A percentile compares a stretch with the other conserved stretches of the same genome.
Conservation (phyloP, 2,888 invertebrate species). For the Rhamphomyia laevipes region DNA sequence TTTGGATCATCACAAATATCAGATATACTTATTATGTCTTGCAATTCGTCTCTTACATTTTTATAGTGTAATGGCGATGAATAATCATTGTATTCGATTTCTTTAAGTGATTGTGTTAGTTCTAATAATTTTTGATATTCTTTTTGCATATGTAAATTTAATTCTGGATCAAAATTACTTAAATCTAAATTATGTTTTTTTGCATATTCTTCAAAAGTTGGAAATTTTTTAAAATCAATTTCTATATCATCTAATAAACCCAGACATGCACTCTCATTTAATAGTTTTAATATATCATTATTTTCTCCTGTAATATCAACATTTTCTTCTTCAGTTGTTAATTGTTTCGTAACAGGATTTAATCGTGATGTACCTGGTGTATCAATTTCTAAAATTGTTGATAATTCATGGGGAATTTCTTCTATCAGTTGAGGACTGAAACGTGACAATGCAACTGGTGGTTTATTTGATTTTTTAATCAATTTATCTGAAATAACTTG, state of each 20-base stretch:
- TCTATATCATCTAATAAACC: neutral
- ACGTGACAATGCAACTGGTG: slow-evolving; percentile 27
- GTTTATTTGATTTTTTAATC: slow-evolving; percentile 22
- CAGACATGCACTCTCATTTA: slow-evolving; percentile 1
- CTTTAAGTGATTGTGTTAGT: neutral
- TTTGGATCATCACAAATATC: neutral
- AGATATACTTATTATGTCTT: neutral
- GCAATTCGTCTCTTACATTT: neutral
- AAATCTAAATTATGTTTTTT: slow-evolving; percentile 37
- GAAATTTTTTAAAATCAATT: slow-evolving; percentile 19
- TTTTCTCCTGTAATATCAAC: neutral
- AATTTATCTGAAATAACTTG: neutral
- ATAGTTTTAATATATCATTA: neutral
- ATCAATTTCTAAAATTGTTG: slow-evolving; percentile 56
- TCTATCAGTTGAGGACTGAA: slow-evolving; percentile 33
- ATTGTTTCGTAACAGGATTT: slow-evolving; percentile 9
- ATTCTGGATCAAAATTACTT: slow-evolving; percentile 30
- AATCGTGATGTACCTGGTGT: slow-evolving; percentile 47
- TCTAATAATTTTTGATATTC: slow-evolving; percentile 24
- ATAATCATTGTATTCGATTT: slow-evolving; percentile 25
- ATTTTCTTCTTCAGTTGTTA: slow-evolving; percentile 4
- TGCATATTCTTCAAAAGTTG: slow-evolving; percentile 39
- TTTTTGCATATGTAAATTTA: slow-evolving; percentile 37
- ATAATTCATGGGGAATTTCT: slow-evolving; percentile 45
- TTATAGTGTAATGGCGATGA: slow-evolving; percentile 26